Conservation (phyloP, 2,888 invertebrate genomes). For the Xestobium rufovillosum region DNA sequence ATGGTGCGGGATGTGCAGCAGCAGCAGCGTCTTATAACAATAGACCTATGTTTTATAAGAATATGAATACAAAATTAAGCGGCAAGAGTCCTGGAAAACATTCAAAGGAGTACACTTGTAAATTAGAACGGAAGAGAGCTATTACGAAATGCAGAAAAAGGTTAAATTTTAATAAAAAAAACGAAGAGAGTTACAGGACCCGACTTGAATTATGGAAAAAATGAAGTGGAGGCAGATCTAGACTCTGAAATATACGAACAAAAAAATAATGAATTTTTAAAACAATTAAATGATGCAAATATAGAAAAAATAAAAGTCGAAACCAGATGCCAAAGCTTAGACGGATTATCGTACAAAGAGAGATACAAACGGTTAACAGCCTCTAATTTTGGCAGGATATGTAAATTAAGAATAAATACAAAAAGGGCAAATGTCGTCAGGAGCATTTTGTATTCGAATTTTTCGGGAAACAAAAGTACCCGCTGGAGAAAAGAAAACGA, state of each 20-base stretch:
- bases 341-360: slow-evolving; percentile 3
- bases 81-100: background rate
- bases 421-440: slow-evolving; percentile 7
- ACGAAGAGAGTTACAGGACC: too few species aligned
- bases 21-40: background rate
- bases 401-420: slow-evolving; percentile 5
- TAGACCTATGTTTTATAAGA: background rate
- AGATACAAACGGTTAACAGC: slow-evolving; percentile 7
- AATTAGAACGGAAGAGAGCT: slow-evolving; percentile 7
- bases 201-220: too few species aligned
- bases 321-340: slow-evolving; percentile 6
- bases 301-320: too few species aligned
- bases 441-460: slow-evolving; percentile 4
- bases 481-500: slow-evolving; percentile 5
- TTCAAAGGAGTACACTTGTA: slow-evolving; percentile 2
- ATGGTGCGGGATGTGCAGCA: slow-evolving; percentile 3
- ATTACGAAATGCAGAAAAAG: slow-evolving; percentile 4
- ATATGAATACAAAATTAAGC: background rate
- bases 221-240: too few species aligned
- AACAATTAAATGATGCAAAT: too few species aligned
- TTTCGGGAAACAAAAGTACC: background rate
- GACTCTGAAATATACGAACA: too few species aligned
- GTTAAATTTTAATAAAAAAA: too few species aligned
- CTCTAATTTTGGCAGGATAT: slow-evolving; percentile 5
- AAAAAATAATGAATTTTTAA: too few species aligned